Evolutionary conservation across 2,888 invertebrate genomes (phyloP), one percentile per base, ranked within the genome.

Genomic region (Leucoma salicis): DNA sequence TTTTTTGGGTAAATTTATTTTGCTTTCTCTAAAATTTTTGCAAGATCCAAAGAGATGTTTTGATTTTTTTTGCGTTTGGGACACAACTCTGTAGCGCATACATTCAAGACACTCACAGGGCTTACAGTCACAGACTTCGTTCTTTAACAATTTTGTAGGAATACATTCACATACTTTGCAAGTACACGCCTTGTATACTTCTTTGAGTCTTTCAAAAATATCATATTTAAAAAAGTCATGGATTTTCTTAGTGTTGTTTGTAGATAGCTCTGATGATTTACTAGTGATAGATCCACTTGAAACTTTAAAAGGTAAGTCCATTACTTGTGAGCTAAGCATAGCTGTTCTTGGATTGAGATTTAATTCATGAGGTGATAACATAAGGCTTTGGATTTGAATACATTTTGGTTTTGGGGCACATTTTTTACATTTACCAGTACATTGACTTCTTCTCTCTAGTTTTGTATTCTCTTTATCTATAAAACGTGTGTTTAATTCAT

Each of bases 161-260:
- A 81, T 55, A 33, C 86, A 87, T 53, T 83, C 78, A 38, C 86
- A 87, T 16, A 83, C 70, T 70, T 75, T 83, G 45, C 87, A 86
- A 59, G 73, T 82, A 35, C 87, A 87, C 0, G 76, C 79, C 33
- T 76, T 67, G 35, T 81, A 86, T 11, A 71, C 70, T 48, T 83
- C 78, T 60, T 76, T 80, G 31, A 86, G 61, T 61, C 61, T 74
- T 25, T 60, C 64, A 3, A 79, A 50, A 40, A 86, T 69, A 42
- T 86, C 74, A 28, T 51, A 49, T 25, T 63, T 66, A 11, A 66
- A 50, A 24, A 11, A 7, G 4, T 5, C 10, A 14, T 41, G 34
- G 24, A 7, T 4, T 18, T 15, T 2, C 7, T 10, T 13, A 29
- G 14, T 29, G 7, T 4, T n/a, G 8, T 16, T 12, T 2, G 8